These are phyloP conservation scores for Psephotus haematonotus DNA, from an alignment of 2,113 vertebrate genomes.

Conservation along the genomic window DNA sequence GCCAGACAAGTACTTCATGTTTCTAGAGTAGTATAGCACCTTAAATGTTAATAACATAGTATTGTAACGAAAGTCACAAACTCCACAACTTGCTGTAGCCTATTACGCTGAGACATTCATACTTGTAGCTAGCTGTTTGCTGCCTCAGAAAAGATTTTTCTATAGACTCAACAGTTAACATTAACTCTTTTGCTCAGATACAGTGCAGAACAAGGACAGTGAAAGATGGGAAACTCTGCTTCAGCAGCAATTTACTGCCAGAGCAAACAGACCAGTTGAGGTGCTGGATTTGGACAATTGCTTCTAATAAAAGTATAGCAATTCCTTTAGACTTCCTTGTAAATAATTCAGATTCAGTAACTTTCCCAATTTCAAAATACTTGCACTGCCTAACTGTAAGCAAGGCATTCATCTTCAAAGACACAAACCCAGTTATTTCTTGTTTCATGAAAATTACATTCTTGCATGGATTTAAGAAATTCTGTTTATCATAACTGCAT, in stretches of 20 bases:
- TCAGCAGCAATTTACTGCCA: not conserved
- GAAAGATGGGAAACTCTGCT: not conserved
- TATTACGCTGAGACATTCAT: not conserved
- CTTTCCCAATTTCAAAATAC: not conserved
- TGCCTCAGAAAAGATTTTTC: not conserved
- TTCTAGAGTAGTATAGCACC: not conserved
- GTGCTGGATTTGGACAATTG: not conserved
- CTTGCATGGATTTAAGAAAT: constrained; percentile 29
- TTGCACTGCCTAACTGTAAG: not conserved
- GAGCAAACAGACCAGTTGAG: accelerated
- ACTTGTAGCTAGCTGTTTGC: not conserved
- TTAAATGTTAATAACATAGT: not conserved
- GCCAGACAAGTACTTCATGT: not conserved
- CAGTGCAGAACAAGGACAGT: not conserved
- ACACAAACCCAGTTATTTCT: constrained; percentile 39
- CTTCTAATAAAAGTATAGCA: not conserved
- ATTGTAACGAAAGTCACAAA: not conserved
- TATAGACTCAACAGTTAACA: not conserved
- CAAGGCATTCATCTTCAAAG: constrained; percentile 36
- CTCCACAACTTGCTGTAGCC: not conserved
- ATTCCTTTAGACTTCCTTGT: not conserved
- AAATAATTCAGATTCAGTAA: constrained; percentile 6
- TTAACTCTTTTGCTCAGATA: not conserved
- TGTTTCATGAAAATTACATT: constrained; percentile 44
- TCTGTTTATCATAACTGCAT: constrained; percentile 53